Evolutionary conservation across 30 jellyfish, hydroid and myxozoan species (phyloP).

Genomic region (Cassiopea xamachana): DNA sequence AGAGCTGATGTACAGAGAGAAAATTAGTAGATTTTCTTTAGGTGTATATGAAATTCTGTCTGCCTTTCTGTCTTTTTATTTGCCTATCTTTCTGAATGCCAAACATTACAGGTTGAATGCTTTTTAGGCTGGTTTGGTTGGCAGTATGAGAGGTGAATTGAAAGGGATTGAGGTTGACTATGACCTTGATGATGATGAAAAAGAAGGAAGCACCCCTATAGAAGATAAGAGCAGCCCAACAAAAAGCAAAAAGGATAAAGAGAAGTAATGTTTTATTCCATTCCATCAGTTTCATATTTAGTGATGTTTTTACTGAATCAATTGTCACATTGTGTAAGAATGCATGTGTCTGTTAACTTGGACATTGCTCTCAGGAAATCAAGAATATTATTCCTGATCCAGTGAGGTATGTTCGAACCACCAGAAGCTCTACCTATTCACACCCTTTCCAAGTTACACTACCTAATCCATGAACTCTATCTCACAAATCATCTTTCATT

Average conservation of each 20-base stretch:
- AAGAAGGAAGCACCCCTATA: slow-evolving; percentile 48
- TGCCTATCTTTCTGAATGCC: background rate
- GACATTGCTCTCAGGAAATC: too few species aligned
- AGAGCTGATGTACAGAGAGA: too few species aligned
- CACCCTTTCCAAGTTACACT: too few species aligned
- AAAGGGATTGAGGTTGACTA: slow-evolving; percentile 89
- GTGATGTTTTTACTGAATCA: too few species aligned
- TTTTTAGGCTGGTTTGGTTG: slow-evolving; percentile 75
- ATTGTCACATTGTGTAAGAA: too few species aligned
- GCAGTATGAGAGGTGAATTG: slow-evolving; percentile 93
- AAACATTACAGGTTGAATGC: background rate
- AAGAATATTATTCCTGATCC: too few species aligned
- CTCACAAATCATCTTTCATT: too few species aligned
- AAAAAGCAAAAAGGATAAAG: slow-evolving; percentile 30
- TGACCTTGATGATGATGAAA: slow-evolving; percentile 47
- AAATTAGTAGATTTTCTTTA: too few species aligned
- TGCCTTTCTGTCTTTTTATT: background rate
- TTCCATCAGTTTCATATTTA: background rate
- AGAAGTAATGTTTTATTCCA: slow-evolving; percentile 16
- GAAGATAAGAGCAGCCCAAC: slow-evolving; percentile 42
- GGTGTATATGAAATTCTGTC: background rate
- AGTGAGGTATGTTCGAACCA: too few species aligned
- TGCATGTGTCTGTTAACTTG: too few species aligned
- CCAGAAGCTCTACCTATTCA: too few species aligned
- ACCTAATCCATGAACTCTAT: too few species aligned